Percentiles rank a stretch among this genome's conserved stretches.
These are phyloP conservation scores for Hirtodrosophila cameraria DNA, from an alignment of 2,888 invertebrate genomes.

Conservation along the genomic window DNA sequence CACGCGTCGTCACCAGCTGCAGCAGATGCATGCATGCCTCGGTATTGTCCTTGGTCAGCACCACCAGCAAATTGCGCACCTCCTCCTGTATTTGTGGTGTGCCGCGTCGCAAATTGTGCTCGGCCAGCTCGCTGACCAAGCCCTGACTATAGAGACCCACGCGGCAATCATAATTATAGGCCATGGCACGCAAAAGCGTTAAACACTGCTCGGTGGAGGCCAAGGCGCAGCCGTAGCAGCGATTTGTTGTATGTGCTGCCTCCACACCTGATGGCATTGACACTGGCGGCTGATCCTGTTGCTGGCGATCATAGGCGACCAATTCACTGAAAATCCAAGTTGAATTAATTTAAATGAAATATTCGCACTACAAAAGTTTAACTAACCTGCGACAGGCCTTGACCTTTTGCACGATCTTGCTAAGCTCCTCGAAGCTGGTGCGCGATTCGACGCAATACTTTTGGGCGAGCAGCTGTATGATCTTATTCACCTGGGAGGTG, in stretches of 20 bases:
- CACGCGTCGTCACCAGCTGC: slow-evolving; percentile 91
- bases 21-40: slow-evolving; percentile 88
- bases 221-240: slow-evolving; percentile 94
- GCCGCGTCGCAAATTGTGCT: slow-evolving; percentile 94
- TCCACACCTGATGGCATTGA: slow-evolving; percentile 62
- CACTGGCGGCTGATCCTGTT: slow-evolving; percentile 84
- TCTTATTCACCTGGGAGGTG: slow-evolving; percentile 92
- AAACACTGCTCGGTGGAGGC: slow-evolving; percentile 97
- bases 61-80: slow-evolving; percentile 93
- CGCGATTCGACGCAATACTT: slow-evolving; percentile 98
- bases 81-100: slow-evolving; percentile 94
- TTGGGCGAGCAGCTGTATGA: slow-evolving; percentile 96
- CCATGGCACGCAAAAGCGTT: slow-evolving; percentile 94
- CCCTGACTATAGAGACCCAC: slow-evolving; percentile 92
- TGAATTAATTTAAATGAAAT: neutral
- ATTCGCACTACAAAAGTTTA: too few species aligned
- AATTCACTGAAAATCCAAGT: slow-evolving; percentile 87
- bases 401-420: slow-evolving; percentile 94
- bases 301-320: slow-evolving; percentile 94
- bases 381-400: slow-evolving; percentile 91
- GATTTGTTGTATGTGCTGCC: slow-evolving; percentile 84
- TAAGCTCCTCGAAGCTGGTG: slow-evolving; percentile 96
- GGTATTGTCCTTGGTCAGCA: slow-evolving; percentile 94
- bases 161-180: slow-evolving; percentile 91
- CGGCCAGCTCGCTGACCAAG: slow-evolving; percentile 94